A percentile compares a stretch with the other conserved stretches of the same genome.
These are phyloP conservation scores for Ctenopoma kingsleyae DNA, from an alignment of 2,797 vertebrate species.

Conservation along the genomic window DNA sequence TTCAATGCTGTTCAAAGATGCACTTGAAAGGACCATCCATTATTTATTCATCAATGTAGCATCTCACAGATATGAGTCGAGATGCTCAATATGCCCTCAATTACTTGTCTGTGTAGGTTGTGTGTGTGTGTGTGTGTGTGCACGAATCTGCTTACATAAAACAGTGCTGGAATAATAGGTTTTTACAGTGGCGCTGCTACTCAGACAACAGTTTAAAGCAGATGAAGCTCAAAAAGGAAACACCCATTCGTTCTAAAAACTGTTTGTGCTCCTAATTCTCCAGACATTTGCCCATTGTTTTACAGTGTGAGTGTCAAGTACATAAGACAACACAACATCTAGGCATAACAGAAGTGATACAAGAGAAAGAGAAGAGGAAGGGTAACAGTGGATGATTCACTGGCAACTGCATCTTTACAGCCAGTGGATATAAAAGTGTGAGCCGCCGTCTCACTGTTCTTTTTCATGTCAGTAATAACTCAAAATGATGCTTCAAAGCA, in stretches of 20 bases:
- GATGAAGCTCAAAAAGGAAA: constrained; percentile 7
- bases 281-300: constrained; percentile 31
- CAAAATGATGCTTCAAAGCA: constrained; percentile 54
- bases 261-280: constrained; percentile 19
- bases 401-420: constrained; percentile 32
- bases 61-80: constrained; percentile 62
- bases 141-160: constrained; percentile 43
- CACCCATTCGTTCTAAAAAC: constrained; percentile 12
- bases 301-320: constrained; percentile 34
- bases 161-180: constrained; percentile 27
- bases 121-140: neutral
- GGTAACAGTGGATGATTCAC: neutral
- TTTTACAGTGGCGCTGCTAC: constrained; percentile 15
- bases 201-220: constrained; percentile 23
- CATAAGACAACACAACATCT: constrained; percentile 48
- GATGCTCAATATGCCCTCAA: constrained; percentile 62
- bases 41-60: constrained; percentile 78
- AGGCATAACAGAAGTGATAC: constrained; percentile 39
- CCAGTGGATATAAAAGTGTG: constrained; percentile 41
- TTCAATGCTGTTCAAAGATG: constrained; percentile 71
- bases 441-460: constrained; percentile 28
- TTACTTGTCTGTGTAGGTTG: constrained; percentile 49
- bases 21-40: constrained; percentile 75
- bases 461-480: constrained; percentile 50
- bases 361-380: neutral